These are phyloP conservation scores for Pardosa pseudoannulata DNA, from an alignment of 2,888 invertebrate species.

Conservation along the genomic window DNA sequence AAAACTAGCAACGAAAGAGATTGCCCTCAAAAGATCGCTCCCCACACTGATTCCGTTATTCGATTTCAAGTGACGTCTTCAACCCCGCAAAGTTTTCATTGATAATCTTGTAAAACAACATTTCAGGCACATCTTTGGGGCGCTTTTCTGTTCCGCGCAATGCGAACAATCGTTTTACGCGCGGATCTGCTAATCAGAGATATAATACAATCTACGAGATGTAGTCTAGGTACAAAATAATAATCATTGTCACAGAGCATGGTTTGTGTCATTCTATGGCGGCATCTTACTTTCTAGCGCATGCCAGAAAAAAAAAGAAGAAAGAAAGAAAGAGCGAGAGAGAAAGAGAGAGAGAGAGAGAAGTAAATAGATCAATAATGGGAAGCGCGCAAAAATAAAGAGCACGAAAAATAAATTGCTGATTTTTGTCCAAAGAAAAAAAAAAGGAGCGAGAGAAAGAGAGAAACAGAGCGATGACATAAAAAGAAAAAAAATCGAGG, in stretches of 20 bases:
- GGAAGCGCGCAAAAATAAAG: slow-evolving; percentile 5
- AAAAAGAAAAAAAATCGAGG: background rate
- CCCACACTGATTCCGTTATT: no score
- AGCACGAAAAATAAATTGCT: slow-evolving; percentile 1
- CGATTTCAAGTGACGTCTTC: no score
- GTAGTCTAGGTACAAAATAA: background rate
- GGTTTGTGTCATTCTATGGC: background rate
- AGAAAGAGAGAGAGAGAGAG: no score
- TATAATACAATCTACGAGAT: background rate
- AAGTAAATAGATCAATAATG: slow-evolving; percentile 5
- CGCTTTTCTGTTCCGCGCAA: no score
- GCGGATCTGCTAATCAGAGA: background rate
- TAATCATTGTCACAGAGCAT: background rate
- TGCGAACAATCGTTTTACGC: no score
- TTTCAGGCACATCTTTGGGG: no score
- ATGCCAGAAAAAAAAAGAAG: background rate
- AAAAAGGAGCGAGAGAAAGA: background rate
- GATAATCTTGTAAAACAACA: no score
- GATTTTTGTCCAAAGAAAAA: slow-evolving; percentile 4
- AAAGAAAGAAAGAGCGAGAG: no score
- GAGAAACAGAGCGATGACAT: background rate
- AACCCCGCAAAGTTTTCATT: no score
- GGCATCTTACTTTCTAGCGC: background rate
- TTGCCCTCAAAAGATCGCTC: no score
- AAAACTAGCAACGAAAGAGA: no score